Conservation (phyloP, 2,797 vertebrate genomes). For the Rhinatrema bivittatum region DNA sequence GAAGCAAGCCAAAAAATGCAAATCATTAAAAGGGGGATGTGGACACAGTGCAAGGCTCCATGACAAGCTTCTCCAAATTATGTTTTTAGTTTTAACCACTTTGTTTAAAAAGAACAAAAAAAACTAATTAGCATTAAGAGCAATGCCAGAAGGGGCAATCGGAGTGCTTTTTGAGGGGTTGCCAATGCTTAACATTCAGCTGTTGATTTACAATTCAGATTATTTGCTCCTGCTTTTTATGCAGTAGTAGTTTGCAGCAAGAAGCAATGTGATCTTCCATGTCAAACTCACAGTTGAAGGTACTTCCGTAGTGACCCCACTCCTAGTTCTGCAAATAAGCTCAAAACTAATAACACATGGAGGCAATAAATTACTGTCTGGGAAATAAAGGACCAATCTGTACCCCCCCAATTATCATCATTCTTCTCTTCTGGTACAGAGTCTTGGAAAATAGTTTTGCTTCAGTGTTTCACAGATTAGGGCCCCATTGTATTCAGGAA, state of each 20-base stretch:
- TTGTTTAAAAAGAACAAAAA: conserved; percentile 22
- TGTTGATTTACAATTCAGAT: conserved; percentile 44
- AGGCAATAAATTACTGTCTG: conserved; percentile 33
- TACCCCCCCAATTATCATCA: too few relatives aligned
- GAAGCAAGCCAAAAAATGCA: background rate
- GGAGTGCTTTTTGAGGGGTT: conserved; percentile 30
- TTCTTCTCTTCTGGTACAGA: too few relatives aligned
- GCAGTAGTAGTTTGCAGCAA: conserved; percentile 11
- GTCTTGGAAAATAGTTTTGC: too few relatives aligned
- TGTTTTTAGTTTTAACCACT: conserved; percentile 34
- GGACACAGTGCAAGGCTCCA: conserved; percentile 16
- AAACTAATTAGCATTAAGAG: conserved; percentile 43
- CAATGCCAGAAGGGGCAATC: conserved; percentile 26
- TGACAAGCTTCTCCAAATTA: conserved; percentile 16
- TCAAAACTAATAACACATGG: conserved; percentile 40
- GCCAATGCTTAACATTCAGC: conserved; percentile 33
- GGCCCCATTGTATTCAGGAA: conserved; percentile 2
- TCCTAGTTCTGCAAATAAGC: conserved; percentile 28
- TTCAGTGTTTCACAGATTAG: conserved; percentile 23
- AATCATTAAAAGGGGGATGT: conserved; percentile 9
- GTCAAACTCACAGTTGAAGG: conserved; percentile 29
- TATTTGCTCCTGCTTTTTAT: conserved; percentile 19
- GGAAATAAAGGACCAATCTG: conserved; percentile 42
- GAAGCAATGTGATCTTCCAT: conserved; percentile 8
- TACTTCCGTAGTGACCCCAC: conserved; percentile 28